Conservation (phyloP, 2,888 invertebrate genomes). For the Rhaphigaster nebulosa region DNA sequence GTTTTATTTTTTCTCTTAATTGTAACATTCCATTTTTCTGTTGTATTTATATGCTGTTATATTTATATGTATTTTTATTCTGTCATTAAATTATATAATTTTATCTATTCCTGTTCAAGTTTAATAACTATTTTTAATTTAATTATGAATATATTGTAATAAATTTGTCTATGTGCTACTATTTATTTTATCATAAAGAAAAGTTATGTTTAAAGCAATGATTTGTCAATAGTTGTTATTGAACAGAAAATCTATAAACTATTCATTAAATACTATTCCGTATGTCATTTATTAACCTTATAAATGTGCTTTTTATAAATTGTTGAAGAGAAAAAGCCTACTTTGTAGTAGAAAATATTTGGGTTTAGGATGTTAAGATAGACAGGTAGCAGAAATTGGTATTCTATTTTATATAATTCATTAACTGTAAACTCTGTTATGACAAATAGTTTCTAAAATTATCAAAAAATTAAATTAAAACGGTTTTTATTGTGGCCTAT, state of each 20-base stretch:
- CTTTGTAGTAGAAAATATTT: no score
- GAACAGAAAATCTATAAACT: not conserved
- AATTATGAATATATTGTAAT: not conserved
- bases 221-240: not conserved
- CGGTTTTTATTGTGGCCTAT: no score
- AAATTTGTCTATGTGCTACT: not conserved
- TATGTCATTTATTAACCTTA: not conserved
- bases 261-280: not conserved
- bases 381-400: no score
- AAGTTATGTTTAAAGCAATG: not conserved
- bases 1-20: not conserved
- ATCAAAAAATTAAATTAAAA: no score
- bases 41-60: not conserved
- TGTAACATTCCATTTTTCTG: not conserved
- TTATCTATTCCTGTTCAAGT: not conserved
- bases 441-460: no score
- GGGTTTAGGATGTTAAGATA: no score
- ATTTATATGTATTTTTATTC: not conserved
- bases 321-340: no score
- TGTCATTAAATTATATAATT: not conserved
- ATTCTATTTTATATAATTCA: no score
- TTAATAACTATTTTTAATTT: not conserved
- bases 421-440: no score
- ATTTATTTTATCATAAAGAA: not conserved
- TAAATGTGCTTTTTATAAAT: no score